Conservation (phyloP, 2,888 invertebrate species). For the Netelia inedita region DNA sequence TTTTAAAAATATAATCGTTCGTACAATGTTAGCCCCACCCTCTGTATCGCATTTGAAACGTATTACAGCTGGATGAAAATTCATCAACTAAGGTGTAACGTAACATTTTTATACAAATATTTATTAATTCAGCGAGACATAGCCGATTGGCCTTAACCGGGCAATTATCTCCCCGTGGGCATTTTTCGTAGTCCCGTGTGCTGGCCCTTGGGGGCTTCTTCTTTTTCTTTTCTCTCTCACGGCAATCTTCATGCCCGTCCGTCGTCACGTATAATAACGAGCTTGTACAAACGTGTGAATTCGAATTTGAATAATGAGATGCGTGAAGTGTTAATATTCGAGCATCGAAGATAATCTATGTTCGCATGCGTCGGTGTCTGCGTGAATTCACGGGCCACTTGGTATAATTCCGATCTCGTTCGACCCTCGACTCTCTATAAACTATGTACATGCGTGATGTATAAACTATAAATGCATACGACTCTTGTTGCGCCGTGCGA, state of each 20-base stretch:
- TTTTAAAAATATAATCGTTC: no score
- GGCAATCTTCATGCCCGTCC: slow-evolving; percentile 28
- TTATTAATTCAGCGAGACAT: slow-evolving; percentile 56
- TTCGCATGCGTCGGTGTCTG: slow-evolving; percentile 51
- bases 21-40: no score
- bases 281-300: slow-evolving; percentile 71
- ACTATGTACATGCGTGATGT: slow-evolving; percentile 21
- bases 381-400: slow-evolving; percentile 37
- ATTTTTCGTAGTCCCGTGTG: neutral
- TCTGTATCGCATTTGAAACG: neutral
- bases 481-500: neutral
- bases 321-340: slow-evolving; percentile 74
- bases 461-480: neutral
- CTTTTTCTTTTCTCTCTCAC: slow-evolving; percentile 11
- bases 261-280: slow-evolving; percentile 57
- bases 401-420: slow-evolving; percentile 44
- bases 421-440: neutral
- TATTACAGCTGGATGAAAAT: slow-evolving; percentile 25
- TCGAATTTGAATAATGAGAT: slow-evolving; percentile 75
- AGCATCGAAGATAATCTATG: slow-evolving; percentile 69
- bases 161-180: slow-evolving; percentile 48
- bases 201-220: neutral
- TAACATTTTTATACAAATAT: slow-evolving; percentile 44
- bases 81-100: slow-evolving; percentile 22
- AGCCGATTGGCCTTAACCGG: slow-evolving; percentile 35